Conservation (phyloP, 1,140 invertebrate genomes). For the Palaemon carinicauda region DNA sequence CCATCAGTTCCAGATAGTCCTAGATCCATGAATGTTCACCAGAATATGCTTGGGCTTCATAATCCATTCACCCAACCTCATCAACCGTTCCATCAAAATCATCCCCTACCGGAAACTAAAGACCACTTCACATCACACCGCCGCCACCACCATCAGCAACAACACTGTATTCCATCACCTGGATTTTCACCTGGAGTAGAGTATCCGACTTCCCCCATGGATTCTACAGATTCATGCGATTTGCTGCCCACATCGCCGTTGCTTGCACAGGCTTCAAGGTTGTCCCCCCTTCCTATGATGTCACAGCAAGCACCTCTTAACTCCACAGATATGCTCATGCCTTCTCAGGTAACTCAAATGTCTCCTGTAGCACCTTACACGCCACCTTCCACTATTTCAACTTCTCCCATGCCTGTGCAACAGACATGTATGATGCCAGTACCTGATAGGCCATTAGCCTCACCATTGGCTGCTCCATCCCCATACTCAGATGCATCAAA, state of each 20-base stretch:
- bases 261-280: neutral
- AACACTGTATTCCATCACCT: neutral
- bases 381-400: constrained; percentile 9
- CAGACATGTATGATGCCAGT: neutral
- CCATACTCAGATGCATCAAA: constrained; percentile 40
- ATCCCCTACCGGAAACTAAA: neutral
- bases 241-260: constrained; percentile 24
- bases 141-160: neutral
- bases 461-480: constrained; percentile 40
- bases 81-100: neutral
- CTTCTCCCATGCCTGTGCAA: constrained; percentile 20
- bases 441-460: constrained; percentile 31
- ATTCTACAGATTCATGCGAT: constrained; percentile 34
- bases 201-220: constrained; percentile 38
- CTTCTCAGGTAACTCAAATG: neutral
- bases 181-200: neutral
- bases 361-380: constrained; percentile 40
- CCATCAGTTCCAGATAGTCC: neutral
- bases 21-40: neutral
- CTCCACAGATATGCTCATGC: constrained; percentile 1
- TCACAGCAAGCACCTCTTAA: neutral
- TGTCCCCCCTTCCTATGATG: neutral
- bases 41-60: neutral
- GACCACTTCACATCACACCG: neutral
- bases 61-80: neutral